Percentiles rank a stretch among this genome's conserved stretches.
These are phyloP conservation scores for Drosophila eugracilis DNA, from an alignment of 1,140 invertebrate species.

Conservation along the genomic window DNA sequence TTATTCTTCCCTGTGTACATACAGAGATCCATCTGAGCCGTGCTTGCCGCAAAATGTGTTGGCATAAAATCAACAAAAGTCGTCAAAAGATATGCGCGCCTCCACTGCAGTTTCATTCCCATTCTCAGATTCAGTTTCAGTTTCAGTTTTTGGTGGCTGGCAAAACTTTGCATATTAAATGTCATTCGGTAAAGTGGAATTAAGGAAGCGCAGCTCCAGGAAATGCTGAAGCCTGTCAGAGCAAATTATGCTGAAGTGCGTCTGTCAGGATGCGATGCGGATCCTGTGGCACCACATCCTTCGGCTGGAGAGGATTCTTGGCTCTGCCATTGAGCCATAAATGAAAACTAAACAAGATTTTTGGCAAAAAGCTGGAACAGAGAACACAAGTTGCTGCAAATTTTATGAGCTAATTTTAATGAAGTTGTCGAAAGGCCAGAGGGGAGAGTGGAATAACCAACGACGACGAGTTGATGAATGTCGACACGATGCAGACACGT, in stretches of 20 bases:
- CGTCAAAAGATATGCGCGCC: slow-evolving; percentile 78
- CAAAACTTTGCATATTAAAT: slow-evolving; percentile 82
- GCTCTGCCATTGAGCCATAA: slow-evolving; percentile 74
- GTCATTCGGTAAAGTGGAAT: slow-evolving; percentile 81
- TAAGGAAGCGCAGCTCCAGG: slow-evolving; percentile 63
- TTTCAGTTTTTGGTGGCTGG: slow-evolving; percentile 14
- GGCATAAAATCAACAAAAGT: slow-evolving; percentile 81
- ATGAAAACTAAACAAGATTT: slow-evolving; percentile 83
- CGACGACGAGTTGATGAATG: slow-evolving; percentile 70
- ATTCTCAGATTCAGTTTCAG: background rate
- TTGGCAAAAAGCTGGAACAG: slow-evolving; percentile 35
- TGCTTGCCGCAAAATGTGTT: slow-evolving; percentile 47
- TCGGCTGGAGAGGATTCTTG: slow-evolving; percentile 17
- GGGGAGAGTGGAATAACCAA: slow-evolving; percentile 6
- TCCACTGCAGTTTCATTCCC: slow-evolving; percentile 15
- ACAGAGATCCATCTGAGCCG: slow-evolving; percentile 47
- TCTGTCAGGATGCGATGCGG: slow-evolving; percentile 67
- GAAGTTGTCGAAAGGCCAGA: slow-evolving; percentile 56
- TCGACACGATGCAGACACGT: slow-evolving; percentile 71
- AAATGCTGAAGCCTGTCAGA: slow-evolving; percentile 69
- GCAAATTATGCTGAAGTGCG: slow-evolving; percentile 81
- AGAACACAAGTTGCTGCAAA: slow-evolving; percentile 60
- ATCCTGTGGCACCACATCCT: slow-evolving; percentile 65
- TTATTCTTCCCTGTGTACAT: slow-evolving; percentile 1
- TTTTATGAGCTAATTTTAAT: slow-evolving; percentile 83